Conservation (phyloP, 2,888 invertebrate genomes). For the Catotricha subobsoleta region DNA sequence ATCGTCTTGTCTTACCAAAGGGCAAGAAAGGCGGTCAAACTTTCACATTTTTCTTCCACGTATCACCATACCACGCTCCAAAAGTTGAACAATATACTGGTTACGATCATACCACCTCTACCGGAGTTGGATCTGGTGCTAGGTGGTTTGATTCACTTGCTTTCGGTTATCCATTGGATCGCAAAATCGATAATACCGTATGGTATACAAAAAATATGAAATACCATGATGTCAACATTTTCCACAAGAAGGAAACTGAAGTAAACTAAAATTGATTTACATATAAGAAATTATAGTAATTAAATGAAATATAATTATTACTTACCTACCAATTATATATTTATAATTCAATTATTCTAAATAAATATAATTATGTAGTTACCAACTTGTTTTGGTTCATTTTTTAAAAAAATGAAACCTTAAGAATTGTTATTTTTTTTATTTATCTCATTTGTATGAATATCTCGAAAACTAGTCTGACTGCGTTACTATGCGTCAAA, state of each 20-base stretch:
- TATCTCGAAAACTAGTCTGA: too few species aligned
- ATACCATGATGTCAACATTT: slow-evolving; percentile 45
- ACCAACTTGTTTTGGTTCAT: too few species aligned
- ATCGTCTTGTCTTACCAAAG: slow-evolving; percentile 50
- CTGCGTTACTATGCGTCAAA: too few species aligned
- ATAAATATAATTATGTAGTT: too few species aligned
- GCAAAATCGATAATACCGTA: slow-evolving; percentile 36
- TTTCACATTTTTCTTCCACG: slow-evolving; percentile 43
- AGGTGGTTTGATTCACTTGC: slow-evolving; percentile 40
- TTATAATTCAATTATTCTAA: too few species aligned
- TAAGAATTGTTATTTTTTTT: too few species aligned
- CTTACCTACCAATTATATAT: too few species aligned
- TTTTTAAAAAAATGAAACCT: too few species aligned
- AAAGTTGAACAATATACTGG: slow-evolving; percentile 31
- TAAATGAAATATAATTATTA: too few species aligned
- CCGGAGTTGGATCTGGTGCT: slow-evolving; percentile 37
- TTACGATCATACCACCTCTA: slow-evolving; percentile 32
- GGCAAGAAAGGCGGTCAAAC: slow-evolving; percentile 48
- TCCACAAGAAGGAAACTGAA: slow-evolving; percentile 33
- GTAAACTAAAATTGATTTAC: neutral
- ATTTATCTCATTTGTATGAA: too few species aligned
- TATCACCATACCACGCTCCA: slow-evolving; percentile 36
- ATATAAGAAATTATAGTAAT: neutral
- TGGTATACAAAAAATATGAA: slow-evolving; percentile 50
- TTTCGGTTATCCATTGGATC: slow-evolving; percentile 58